Percentiles rank a stretch among this genome's conserved stretches.
Evolutionary conservation across 2,888 invertebrate genomes (phyloP).

Genomic region (Norana najaformis): DNA sequence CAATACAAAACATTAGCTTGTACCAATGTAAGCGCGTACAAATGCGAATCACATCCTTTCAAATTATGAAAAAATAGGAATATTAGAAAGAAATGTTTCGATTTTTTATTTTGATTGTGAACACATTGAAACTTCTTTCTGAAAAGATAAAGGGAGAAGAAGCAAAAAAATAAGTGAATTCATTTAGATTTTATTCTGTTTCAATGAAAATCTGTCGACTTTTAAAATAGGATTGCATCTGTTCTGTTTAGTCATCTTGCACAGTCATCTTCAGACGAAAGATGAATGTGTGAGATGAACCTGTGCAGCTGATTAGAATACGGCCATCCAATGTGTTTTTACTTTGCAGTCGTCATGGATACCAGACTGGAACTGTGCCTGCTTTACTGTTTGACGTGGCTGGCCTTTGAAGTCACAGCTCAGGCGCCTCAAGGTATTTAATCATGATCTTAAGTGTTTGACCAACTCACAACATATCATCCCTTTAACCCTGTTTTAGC

Average conservation of each 20-base stretch:
- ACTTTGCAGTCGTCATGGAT: slow-evolving; percentile 4
- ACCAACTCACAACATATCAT: background rate
- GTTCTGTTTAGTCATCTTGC: background rate
- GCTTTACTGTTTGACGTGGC: background rate
- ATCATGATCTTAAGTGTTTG: background rate
- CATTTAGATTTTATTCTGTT: too few relatives aligned
- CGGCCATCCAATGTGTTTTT: background rate
- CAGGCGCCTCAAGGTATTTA: slow-evolving; percentile 13
- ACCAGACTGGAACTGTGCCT: background rate
- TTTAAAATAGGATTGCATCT: background rate
- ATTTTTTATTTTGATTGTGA: too few relatives aligned
- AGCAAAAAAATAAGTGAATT: too few relatives aligned
- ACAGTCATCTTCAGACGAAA: background rate
- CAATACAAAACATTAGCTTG: too few relatives aligned
- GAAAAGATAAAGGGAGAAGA: too few relatives aligned
- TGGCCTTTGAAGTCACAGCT: background rate
- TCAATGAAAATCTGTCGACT: background rate
- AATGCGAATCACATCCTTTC: too few relatives aligned
- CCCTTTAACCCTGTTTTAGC: background rate
- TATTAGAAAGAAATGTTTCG: too few relatives aligned
- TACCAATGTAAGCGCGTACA: too few relatives aligned
- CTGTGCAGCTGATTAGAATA: background rate
- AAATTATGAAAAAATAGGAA: too few relatives aligned
- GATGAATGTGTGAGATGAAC: slow-evolving; percentile 5
- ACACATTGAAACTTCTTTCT: too few relatives aligned